These are phyloP conservation scores for Sympetrum striolatum DNA, from an alignment of 2,888 invertebrate genomes.

Conservation along the genomic window DNA sequence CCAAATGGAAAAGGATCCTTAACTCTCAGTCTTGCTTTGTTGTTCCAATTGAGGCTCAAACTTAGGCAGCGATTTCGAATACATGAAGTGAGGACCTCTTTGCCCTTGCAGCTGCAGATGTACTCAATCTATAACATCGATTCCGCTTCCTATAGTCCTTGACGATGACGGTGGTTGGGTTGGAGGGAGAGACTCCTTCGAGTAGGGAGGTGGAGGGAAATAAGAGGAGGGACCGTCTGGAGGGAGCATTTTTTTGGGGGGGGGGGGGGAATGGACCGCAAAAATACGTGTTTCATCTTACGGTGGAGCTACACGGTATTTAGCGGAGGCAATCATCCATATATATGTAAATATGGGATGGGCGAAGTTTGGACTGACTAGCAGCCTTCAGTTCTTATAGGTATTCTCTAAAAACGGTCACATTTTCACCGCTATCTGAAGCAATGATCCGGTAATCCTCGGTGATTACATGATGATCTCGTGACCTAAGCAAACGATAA, in stretches of 20 bases:
- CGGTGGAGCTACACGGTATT: no score
- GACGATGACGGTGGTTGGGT: not conserved
- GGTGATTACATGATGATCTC: no score
- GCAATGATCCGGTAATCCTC: no score
- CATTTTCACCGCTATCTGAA: no score
- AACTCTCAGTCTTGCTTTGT: not conserved
- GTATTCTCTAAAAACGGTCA: no score
- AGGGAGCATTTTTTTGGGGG: not conserved
- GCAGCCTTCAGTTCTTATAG: no score
- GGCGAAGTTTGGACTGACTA: no score
- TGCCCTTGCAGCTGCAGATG: not conserved
- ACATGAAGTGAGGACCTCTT: not conserved
- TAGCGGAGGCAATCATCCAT: no score
- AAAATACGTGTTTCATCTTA: no score
- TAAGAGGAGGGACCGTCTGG: not conserved
- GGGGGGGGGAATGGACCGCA: not conserved
- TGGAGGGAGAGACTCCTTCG: not conserved
- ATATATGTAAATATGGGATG: no score
- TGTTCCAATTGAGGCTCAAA: not conserved
- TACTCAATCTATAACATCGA: not conserved
- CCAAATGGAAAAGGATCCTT: not conserved
- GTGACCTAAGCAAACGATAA: no score
- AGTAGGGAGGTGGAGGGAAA: not conserved
- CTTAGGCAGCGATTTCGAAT: not conserved
- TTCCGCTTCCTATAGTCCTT: not conserved